Percentiles rank a stretch among this genome's conserved stretches.
Evolutionary conservation across 2,888 invertebrate genomes (phyloP).

Genomic region (Thera obeliscata): DNA sequence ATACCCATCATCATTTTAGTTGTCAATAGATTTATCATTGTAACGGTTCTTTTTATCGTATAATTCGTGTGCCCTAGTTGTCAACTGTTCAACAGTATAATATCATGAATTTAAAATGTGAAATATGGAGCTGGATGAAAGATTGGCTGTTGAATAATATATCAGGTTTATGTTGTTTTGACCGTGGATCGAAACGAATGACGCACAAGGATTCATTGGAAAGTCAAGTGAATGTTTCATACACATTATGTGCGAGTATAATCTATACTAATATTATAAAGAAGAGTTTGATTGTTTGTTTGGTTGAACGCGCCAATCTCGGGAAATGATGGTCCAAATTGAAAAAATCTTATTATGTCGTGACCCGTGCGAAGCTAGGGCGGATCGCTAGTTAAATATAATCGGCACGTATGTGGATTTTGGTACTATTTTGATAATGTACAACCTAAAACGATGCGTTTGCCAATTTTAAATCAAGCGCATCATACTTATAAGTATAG

Average conservation of each 20-base stretch:
- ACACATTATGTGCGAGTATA: slow-evolving; percentile 20
- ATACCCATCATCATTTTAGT: background rate
- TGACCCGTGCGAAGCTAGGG: too few species aligned
- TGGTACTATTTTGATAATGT: too few species aligned
- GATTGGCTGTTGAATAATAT: slow-evolving; percentile 20
- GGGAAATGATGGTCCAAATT: too few species aligned
- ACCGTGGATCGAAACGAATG: slow-evolving; percentile 21
- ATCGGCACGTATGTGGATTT: too few species aligned
- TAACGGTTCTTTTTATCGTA: slow-evolving; percentile 7
- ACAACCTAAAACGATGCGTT: background rate
- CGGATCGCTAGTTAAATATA: too few species aligned
- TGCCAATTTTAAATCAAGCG: background rate
- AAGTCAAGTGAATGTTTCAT: slow-evolving; percentile 26
- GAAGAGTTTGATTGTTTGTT: too few species aligned
- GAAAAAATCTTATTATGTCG: too few species aligned
- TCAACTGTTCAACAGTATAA: slow-evolving; percentile 2
- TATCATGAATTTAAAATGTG: slow-evolving; percentile 11
- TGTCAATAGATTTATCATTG: background rate
- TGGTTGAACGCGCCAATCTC: too few species aligned
- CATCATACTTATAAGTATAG: too few species aligned
- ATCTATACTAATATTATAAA: background rate
- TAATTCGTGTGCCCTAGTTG: slow-evolving; percentile 19
- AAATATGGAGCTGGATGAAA: slow-evolving; percentile 10
- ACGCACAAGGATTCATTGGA: slow-evolving; percentile 32
- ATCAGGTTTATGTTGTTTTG: slow-evolving; percentile 21